These are phyloP conservation scores for Aphelenchoides avenae DNA, from an alignment of 1,140 invertebrate species.

Conservation along the genomic window DNA sequence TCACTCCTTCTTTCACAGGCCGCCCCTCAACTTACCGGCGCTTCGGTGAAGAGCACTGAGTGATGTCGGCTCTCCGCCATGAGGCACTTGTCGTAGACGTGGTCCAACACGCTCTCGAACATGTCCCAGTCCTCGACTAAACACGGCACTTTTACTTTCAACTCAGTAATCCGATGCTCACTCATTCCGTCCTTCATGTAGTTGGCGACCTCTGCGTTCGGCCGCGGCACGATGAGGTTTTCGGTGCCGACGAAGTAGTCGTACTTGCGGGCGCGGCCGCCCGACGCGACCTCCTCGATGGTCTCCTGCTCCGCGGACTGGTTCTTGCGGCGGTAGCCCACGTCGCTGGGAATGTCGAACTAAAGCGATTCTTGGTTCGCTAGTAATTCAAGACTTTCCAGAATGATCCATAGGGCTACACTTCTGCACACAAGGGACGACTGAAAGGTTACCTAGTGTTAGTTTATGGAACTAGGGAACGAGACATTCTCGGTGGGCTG, in stretches of 20 bases:
- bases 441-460: too few relatives aligned
- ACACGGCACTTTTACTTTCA: conserved; percentile 5
- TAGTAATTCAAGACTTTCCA: too few relatives aligned
- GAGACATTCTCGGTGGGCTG: too few relatives aligned
- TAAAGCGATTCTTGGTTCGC: too few relatives aligned
- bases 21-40: conserved; percentile 67
- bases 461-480: too few relatives aligned
- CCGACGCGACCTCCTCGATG: conserved; percentile 32
- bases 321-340: conserved; percentile 25
- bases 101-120: conserved; percentile 84
- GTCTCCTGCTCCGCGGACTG: conserved; percentile 24
- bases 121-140: conserved; percentile 87
- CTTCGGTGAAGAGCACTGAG: conserved; percentile 86
- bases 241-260: conserved; percentile 80
- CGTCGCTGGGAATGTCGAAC: conserved; percentile 43
- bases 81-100: conserved; percentile 77
- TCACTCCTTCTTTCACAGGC: too few relatives aligned
- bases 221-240: conserved; percentile 80
- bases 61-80: conserved; percentile 75
- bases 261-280: conserved; percentile 18
- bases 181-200: conserved; percentile 67
- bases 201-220: conserved; percentile 74
- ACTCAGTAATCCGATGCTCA: background rate
- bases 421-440: too few relatives aligned
- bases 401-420: too few relatives aligned